Conservation (phyloP, 2,113 vertebrate species). For the Caranx melampygus region DNA sequence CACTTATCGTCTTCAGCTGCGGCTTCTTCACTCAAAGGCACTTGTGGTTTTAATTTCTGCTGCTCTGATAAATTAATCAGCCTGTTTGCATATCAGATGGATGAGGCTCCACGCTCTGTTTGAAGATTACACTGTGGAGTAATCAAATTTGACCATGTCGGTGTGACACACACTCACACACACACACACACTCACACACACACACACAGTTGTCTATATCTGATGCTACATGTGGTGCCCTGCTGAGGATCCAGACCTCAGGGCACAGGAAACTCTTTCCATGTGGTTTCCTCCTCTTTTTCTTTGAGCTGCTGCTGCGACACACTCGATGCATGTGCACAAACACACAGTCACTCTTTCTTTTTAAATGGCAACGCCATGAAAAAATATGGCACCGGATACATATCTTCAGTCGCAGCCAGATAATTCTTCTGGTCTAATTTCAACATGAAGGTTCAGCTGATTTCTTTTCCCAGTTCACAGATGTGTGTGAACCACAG, state of each 20-base stretch:
- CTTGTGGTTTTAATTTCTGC: background rate
- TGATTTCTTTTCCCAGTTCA: background rate
- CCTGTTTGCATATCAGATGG: background rate
- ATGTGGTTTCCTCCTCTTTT: background rate
- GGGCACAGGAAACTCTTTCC: background rate
- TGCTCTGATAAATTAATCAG: background rate
- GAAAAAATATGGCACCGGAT: background rate
- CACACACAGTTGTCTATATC: constrained; percentile 7
- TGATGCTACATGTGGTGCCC: background rate
- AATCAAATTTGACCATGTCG: constrained; percentile 23
- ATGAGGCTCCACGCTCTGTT: background rate
- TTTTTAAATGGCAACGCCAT: background rate
- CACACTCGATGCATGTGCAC: background rate
- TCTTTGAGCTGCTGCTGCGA: background rate
- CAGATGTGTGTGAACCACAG: background rate
- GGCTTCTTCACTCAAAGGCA: background rate
- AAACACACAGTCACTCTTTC: no score
- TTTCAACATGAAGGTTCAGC: background rate
- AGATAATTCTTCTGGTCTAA: background rate
- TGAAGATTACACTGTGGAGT: constrained; percentile 20
- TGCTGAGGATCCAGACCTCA: background rate
- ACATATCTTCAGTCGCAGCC: background rate
- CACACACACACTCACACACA: background rate
- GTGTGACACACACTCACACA: background rate
- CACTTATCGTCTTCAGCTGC: background rate